These are phyloP conservation scores for Sorex fumeus DNA, from an alignment of 2,113 vertebrate species.

Conservation along the genomic window DNA sequence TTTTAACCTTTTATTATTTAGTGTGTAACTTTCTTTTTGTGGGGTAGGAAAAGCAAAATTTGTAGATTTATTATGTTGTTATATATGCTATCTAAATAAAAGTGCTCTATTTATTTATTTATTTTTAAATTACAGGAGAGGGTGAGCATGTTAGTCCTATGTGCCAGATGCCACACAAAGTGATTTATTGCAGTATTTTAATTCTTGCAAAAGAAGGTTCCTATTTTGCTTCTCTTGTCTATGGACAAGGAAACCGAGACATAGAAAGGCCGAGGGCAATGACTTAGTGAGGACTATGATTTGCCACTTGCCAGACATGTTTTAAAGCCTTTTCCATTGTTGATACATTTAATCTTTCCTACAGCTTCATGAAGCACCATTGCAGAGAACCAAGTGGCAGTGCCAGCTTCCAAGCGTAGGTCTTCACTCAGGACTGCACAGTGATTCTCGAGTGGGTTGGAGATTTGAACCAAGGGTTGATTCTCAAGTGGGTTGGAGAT, in stretches of 20 bases:
- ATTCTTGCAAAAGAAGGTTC: conserved; percentile 7
- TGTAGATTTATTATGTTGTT: neutral
- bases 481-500: neutral
- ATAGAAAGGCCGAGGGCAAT: neutral
- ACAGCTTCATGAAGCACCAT: neutral
- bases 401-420: neutral
- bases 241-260: neutral
- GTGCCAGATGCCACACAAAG: neutral
- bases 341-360: neutral
- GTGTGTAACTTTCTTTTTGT: neutral
- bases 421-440: neutral
- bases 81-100: conserved; percentile 14
- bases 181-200: neutral
- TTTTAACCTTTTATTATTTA: neutral
- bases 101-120: conserved; percentile 3
- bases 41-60: neutral
- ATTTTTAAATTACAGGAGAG: conserved; percentile 29
- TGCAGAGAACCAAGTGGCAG: too few relatives aligned
- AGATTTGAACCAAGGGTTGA: neutral
- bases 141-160: neutral
- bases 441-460: neutral
- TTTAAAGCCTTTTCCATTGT: neutral
- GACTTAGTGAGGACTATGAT: neutral
- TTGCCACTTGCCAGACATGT: neutral
- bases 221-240: neutral